Base-by-base conservation (phyloP, 2,113 vertebrate genomes). In the Axis porcinus region DNA sequence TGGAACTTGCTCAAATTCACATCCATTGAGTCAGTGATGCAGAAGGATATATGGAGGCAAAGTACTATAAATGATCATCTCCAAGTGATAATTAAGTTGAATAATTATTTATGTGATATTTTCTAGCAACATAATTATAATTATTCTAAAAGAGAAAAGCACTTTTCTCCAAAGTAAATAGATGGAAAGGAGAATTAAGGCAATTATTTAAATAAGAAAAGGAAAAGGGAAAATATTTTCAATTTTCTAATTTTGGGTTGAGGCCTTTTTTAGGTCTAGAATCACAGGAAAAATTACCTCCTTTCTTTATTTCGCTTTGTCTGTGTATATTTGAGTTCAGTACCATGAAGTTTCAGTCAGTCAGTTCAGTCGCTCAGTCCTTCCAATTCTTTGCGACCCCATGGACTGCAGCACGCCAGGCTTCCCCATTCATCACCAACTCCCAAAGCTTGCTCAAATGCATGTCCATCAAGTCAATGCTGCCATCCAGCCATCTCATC, bases 141-240 rank as follows among this genome's bases (percentile, higher is more conserved):
- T 82, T 28, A 57, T 95, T 95, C 11, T 58, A 57, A 95, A 89
- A 23, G 21, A 60, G 45, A 81, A 91, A 54, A 5, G 1, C 12
- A 60, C n/a, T 78, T 84, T 86, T 79, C 21, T 45, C 2, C 50
- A 16, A 40, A 67, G 25, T 55, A 27, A 60, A 95, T 64, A 88
- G 23, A 85, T 27, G 2, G 78, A n/a, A 2, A 85, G 14, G 23
- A 79, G 7, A 54, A 47, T 50, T 86, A 81, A 90, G 4, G 3
- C 28, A 58, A 86, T 81, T 86, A 84, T 40, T 43, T 79, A 74
- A 89, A 64, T 92, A 74, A 94, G 15, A 21, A 36, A 55, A 76
- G 2, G 27, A 55, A 90, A 90, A 52, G 19, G 13, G 17, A 36
- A 84, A 21, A 17, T 70, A 79, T 94, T 89, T 33, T 82, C 23